These are phyloP conservation scores for Corythaixoides concolor DNA, from an alignment of 2,113 vertebrate species.

Conservation along the genomic window DNA sequence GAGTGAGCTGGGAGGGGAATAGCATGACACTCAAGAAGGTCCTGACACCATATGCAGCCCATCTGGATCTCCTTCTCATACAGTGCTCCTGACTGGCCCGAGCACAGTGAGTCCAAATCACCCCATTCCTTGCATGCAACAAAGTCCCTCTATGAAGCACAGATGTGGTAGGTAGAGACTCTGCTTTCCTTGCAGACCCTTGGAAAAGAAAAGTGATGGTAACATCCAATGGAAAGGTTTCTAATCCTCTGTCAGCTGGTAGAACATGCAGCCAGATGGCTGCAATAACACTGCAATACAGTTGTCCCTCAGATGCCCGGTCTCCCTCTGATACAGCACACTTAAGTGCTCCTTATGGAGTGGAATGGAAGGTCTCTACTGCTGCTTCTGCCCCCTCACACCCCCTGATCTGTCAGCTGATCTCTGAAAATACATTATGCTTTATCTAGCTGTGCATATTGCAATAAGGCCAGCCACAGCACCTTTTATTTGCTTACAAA, in stretches of 20 bases:
- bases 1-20: background rate
- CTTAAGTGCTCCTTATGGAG: background rate
- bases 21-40: background rate
- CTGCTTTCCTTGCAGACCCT: background rate
- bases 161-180: background rate
- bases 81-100: background rate
- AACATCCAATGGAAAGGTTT: background rate
- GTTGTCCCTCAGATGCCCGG: background rate
- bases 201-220: background rate
- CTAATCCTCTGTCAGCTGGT: background rate
- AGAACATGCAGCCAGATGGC: background rate
- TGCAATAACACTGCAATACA: accelerated
- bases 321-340: background rate
- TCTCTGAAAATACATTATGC: background rate
- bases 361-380: background rate
- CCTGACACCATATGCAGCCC: background rate
- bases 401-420: background rate
- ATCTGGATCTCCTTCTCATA: background rate
- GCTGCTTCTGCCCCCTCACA: background rate
- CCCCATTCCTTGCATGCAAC: too few species aligned
- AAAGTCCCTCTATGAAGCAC: background rate
- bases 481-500: background rate
- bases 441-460: background rate
- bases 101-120: background rate
- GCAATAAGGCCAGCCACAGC: background rate